phyloP scores from a whole-genome alignment of 92 coral and sea anemone species.

The Porites lobata region DNA sequence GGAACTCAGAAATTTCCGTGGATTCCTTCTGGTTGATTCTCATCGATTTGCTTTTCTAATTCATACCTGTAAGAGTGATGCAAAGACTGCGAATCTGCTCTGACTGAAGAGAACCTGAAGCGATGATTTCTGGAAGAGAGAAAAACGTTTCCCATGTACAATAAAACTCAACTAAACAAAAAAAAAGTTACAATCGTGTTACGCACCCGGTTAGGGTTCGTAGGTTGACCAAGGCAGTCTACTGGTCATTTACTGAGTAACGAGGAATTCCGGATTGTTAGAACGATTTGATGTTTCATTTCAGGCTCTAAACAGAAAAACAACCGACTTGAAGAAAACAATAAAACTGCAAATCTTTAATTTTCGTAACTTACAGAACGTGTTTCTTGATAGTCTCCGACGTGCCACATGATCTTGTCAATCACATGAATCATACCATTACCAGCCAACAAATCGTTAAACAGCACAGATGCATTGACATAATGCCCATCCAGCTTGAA shows the following conservation, averaged over 20 bases:
- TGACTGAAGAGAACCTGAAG: slow-evolving; percentile 51
- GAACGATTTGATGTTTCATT: too few species aligned
- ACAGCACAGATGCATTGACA: slow-evolving; percentile 75
- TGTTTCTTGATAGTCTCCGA: slow-evolving; percentile 61
- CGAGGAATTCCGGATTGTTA: too few species aligned
- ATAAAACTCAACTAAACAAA: too few species aligned
- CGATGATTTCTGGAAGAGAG: slow-evolving; percentile 54
- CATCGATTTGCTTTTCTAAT: neutral
- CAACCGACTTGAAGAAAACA: too few species aligned
- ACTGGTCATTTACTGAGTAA: too few species aligned
- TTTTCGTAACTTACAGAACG: slow-evolving; percentile 43
- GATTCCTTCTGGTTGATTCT: too few species aligned
- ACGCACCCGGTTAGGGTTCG: too few species aligned
- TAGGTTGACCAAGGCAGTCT: too few species aligned
- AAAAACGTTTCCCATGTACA: neutral
- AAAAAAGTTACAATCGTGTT: too few species aligned
- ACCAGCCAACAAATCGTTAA: slow-evolving; percentile 79
- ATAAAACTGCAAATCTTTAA: too few species aligned
- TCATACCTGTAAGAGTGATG: slow-evolving; percentile 66
- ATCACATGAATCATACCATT: slow-evolving; percentile 94
- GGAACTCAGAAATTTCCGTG: too few species aligned
- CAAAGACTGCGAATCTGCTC: slow-evolving; percentile 47
- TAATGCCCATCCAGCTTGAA: slow-evolving; percentile 70
- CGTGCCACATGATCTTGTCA: slow-evolving; percentile 77
- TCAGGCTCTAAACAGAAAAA: too few species aligned